Conservation (phyloP, 1,140 invertebrate genomes). For the Cylas formicarius region DNA sequence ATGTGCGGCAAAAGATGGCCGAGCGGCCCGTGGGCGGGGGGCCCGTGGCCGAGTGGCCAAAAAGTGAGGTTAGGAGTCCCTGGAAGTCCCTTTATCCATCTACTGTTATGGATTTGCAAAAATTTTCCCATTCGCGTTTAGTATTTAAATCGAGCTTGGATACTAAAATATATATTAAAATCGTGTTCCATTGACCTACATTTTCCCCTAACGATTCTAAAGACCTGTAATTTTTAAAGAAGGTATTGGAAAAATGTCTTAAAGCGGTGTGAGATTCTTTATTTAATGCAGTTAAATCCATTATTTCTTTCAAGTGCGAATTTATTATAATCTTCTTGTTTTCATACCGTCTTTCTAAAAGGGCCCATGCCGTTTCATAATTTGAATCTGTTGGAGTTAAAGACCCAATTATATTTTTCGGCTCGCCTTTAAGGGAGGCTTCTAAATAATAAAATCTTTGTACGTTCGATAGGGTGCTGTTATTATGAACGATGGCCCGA, state of each 20-base stretch:
- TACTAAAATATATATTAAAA: slow-evolving; percentile 9
- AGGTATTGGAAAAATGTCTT: slow-evolving; percentile 8
- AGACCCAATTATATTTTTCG: slow-evolving; percentile 20
- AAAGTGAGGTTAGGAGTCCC: no score
- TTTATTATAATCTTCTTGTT: slow-evolving; percentile 15
- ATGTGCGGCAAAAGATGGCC: no score
- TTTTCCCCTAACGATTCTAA: slow-evolving; percentile 4
- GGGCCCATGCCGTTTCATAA: slow-evolving; percentile 9
- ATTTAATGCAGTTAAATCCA: not conserved
- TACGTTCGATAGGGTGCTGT: slow-evolving; percentile 20
- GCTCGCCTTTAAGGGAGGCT: slow-evolving; percentile 24
- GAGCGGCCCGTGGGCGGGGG: no score
- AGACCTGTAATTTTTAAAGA: slow-evolving; percentile 7
- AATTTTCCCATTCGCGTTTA: slow-evolving; percentile 11
- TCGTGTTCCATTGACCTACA: slow-evolving; percentile 11
- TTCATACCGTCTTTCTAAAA: slow-evolving; percentile 13
- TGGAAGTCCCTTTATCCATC: no score
- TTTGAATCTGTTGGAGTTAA: slow-evolving; percentile 6
- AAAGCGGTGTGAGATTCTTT: slow-evolving; percentile 14
- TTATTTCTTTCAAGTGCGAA: slow-evolving; percentile 9
- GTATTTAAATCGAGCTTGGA: slow-evolving; percentile 2
- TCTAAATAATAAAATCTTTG: slow-evolving; percentile 33
- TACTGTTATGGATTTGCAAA: not conserved
- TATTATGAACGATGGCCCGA: slow-evolving; percentile 29
- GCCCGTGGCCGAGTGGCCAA: no score